Evolutionary conservation across 1,140 invertebrate genomes (phyloP), one percentile per base, ranked within the genome.

Genomic region (Lethocerus indicus): DNA sequence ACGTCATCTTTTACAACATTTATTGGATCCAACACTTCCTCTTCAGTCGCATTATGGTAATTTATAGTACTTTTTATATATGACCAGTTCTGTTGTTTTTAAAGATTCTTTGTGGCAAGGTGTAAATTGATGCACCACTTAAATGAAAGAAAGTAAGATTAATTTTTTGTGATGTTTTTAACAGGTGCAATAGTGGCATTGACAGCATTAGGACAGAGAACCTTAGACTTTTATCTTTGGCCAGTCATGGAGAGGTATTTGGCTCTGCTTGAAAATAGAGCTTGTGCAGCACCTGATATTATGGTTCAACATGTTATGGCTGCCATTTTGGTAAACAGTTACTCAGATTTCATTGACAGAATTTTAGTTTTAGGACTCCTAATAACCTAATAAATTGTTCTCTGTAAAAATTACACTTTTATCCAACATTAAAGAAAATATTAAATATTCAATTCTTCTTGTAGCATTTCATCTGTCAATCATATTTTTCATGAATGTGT

Each of bases 171-270:
- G n/a, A n/a, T 27, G n/a, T 44, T 27, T 25, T 12, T 45, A 21
- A 20, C 27, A 51, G 49, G 55, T 18, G 55, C 55, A 25, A 51
- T 56, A 16, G 51, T 49, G 12, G 29, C 48, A 13, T 42, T 56
- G 7, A 52, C 50, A 23, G 50, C 55, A 35, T 42, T 56, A 1
- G 55, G 46, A 14, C 43, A 56, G 21, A 32, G 41, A 21, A 51
- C 43, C 18, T 37, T 51, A 3, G 47, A 44, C 23, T 49, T 47
- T 6, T 51, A 56, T 39, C 51, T 56, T 32, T 56, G 55, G 51
- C 55, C 55, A 21, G 49, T 56, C 12, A 53, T 56, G n/a, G 55
- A 53, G 3, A 39, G 51, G 9, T 56, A 56, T 45, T 36, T 56
- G 21, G 39, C 44, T 16, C 32, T 47, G 9, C 28, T 56, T 6